Evolutionary conservation across 2,797 vertebrate species (phyloP).

Genomic region (Austrolebias charrua): DNA sequence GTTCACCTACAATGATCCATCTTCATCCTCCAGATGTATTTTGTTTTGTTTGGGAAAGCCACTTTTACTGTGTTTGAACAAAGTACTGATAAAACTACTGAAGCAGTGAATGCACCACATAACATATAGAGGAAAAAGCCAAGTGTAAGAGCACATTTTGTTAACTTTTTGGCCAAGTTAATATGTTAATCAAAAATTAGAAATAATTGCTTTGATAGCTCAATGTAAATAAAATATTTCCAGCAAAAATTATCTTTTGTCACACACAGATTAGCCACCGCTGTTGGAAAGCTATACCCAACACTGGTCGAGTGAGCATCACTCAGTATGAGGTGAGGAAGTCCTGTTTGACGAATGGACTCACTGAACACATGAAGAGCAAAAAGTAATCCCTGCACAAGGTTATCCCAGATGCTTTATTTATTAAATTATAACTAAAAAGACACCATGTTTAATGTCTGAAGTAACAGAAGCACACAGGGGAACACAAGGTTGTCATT

Average conservation of each 20-base stretch:
- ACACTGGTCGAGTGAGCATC: conserved; percentile 77
- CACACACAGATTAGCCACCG: conserved; percentile 80
- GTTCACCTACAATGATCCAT: conserved; percentile 14
- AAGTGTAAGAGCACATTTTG: conserved; percentile 18
- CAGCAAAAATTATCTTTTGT: conserved; percentile 79
- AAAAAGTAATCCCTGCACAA: conserved; percentile 45
- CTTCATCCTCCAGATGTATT: conserved; percentile 7
- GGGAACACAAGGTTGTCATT: conserved; percentile 27
- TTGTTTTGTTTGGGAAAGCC: background rate
- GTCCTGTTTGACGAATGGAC: conserved; percentile 71
- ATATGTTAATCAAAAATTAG: conserved; percentile 43
- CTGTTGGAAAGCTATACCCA: conserved; percentile 80
- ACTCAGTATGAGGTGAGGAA: conserved; percentile 79
- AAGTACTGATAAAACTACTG: conserved; percentile 7
- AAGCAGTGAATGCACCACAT: conserved; percentile 21
- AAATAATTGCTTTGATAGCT: conserved; percentile 52
- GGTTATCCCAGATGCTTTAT: conserved; percentile 31
- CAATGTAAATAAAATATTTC: conserved; percentile 73
- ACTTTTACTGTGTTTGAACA: background rate
- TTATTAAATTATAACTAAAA: conserved; percentile 17
- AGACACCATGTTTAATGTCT: conserved; percentile 9
- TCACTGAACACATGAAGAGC: conserved; percentile 62
- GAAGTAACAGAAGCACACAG: conserved; percentile 20
- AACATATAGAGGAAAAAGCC: background rate
- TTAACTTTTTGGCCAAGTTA: conserved; percentile 36